Base-by-base conservation (phyloP, 2,113 vertebrate genomes). In the Gopherus evgoodei region DNA sequence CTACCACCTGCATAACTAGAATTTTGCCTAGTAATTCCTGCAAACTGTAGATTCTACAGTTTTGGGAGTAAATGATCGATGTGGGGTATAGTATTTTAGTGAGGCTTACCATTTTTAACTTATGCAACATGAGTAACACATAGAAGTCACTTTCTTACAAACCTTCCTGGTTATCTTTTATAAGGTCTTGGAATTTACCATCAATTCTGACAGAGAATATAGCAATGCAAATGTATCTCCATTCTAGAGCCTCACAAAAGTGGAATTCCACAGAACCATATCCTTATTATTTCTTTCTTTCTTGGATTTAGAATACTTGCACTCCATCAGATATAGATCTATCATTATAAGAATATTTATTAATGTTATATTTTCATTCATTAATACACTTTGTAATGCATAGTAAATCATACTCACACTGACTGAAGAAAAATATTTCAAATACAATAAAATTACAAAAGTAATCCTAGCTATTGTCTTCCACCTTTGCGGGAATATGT, bases 71-170 rank as follows among this genome's bases (percentile, higher is more conserved):
- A 35, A 80, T 80, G 44, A 50, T 80, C 29, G 31, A 35, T 31
- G 5, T 72, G 9, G 80, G n/a, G 57, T 25, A 7, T 29, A 12
- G 10, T 62, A 83, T 79, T 89, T 13, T 59, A 53, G 47, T 11
- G 38, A 90, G 14, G 72, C 52, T 87, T n/a, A 13, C 3, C 4
- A 6, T 52, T 75, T 25, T 4, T 1, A 1, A 47, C 47, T 57
- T 1, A 0, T 5, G 6, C 25, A 21, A 49, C 2, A 0, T 2
- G 38, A 22, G 52, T 3, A 31, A 38, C 65, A 72, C 13, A 78
- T 76, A 83, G 27, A 79, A 72, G n/a, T 90, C 3, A 0, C 54
- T 11, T 88, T 84, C 42, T 57, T 57, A 0, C 29, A 57, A 52
- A 27, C 7, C 1, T 0, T 57, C 65, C 79, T 54, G 54, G 35